These are phyloP conservation scores for Syrphus vitripennis DNA, from an alignment of 2,888 invertebrate species.

Conservation along the genomic window DNA sequence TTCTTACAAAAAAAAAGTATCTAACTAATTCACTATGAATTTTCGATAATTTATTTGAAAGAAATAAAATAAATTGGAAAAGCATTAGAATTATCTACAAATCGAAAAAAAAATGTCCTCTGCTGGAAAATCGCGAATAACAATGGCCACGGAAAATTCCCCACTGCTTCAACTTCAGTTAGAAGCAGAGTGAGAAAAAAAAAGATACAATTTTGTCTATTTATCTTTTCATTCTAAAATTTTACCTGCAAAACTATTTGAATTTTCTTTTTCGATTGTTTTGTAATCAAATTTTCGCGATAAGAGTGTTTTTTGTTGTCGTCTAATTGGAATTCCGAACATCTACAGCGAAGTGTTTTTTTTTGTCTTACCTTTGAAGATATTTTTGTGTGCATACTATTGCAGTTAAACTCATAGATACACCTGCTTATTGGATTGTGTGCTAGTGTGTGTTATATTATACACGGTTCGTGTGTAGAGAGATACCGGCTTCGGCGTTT, in stretches of 20 bases:
- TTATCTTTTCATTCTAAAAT: slow-evolving; percentile 3
- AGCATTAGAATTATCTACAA: background rate
- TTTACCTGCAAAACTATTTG: slow-evolving; percentile 18
- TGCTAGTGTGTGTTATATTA: background rate
- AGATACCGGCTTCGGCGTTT: slow-evolving; percentile 61
- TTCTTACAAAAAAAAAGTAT: background rate
- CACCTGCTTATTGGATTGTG: slow-evolving; percentile 38
- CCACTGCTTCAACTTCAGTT: background rate
- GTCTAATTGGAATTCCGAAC: slow-evolving; percentile 65
- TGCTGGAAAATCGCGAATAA: slow-evolving; percentile 36
- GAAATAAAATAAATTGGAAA: background rate
- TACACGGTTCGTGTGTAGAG: slow-evolving; percentile 18
- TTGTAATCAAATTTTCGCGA: slow-evolving; percentile 38
- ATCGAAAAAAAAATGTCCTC: slow-evolving; percentile 20
- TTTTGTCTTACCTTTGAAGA: slow-evolving; percentile 18
- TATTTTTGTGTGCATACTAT: slow-evolving; percentile 10
- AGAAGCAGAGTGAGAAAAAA: slow-evolving; percentile 23
- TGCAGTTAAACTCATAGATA: slow-evolving; percentile 22
- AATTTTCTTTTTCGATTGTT: slow-evolving; percentile 13
- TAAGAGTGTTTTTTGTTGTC: slow-evolving; percentile 36
- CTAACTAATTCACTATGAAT: slow-evolving; percentile 26
- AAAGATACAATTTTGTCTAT: slow-evolving; percentile 21
- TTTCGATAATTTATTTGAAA: background rate
- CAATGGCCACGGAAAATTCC: slow-evolving; percentile 41
- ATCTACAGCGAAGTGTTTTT: slow-evolving; percentile 19